Percentiles rank a stretch among this genome's conserved stretches.
Conservation (phyloP, 2,797 vertebrate species). For the Takifugu rubripes region DNA sequence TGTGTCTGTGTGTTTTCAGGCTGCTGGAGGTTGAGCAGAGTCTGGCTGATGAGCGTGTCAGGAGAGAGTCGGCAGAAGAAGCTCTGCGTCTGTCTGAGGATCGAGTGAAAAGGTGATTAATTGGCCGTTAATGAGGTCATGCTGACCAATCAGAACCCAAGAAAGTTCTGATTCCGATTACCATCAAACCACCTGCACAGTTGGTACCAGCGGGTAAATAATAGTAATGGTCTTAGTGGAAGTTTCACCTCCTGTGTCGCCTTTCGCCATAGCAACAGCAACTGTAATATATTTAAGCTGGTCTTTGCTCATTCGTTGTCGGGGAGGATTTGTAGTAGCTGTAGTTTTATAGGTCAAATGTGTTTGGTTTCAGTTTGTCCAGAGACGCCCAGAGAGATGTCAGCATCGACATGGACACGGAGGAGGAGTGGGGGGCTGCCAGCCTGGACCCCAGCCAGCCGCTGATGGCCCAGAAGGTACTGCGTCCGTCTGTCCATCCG, state of each 20-base stretch:
- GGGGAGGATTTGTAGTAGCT: too few species aligned
- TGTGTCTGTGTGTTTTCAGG: slow-evolving; percentile 58
- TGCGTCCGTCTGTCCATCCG: background rate
- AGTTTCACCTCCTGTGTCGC: too few species aligned
- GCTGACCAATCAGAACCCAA: too few species aligned
- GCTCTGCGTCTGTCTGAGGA: slow-evolving; percentile 77
- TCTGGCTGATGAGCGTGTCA: slow-evolving; percentile 77
- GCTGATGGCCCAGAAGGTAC: slow-evolving; percentile 80
- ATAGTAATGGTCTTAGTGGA: too few species aligned
- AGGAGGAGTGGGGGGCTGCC: slow-evolving; percentile 85
- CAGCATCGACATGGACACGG: slow-evolving; percentile 82
- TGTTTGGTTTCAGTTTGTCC: slow-evolving; percentile 42
- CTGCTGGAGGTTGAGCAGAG: slow-evolving; percentile 81
- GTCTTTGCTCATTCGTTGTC: too few species aligned
- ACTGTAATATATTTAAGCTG: too few species aligned
- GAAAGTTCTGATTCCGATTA: too few species aligned
- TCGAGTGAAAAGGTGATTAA: slow-evolving; percentile 70
- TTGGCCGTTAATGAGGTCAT: background rate
- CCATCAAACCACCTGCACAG: too few species aligned
- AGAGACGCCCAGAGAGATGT: slow-evolving; percentile 76
- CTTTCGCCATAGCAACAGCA: too few species aligned
- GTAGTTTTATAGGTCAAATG: background rate
- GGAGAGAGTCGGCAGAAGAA: slow-evolving; percentile 82
- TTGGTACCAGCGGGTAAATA: too few species aligned
- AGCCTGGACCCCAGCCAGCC: slow-evolving; percentile 83